Evolutionary conservation across 2,113 vertebrate genomes (phyloP).

Genomic region (Irena cyanogastra): DNA sequence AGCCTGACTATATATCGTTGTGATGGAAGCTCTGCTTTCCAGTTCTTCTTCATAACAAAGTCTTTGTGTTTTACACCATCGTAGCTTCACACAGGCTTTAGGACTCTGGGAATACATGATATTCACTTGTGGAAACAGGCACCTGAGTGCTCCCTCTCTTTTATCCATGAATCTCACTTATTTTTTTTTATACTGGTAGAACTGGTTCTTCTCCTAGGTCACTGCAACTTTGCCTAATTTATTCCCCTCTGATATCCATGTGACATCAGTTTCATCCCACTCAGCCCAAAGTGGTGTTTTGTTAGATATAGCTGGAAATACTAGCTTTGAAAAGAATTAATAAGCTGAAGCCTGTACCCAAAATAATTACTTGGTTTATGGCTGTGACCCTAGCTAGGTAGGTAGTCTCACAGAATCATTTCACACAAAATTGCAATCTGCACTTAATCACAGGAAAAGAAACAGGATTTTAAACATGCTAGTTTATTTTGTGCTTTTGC

Average conservation of each 20-base stretch:
- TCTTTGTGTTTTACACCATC: background rate
- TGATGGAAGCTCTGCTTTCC: background rate
- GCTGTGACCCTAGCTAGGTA: background rate
- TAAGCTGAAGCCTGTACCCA: background rate
- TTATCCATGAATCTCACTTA: background rate
- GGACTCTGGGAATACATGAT: background rate
- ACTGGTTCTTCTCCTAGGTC: background rate
- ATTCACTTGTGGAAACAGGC: background rate
- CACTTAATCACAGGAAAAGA: background rate
- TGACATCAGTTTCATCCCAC: background rate
- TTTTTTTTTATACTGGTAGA: background rate
- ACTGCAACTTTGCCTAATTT: background rate
- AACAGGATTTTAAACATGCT: rapidly evolving
- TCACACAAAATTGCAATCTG: background rate
- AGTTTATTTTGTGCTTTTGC: background rate
- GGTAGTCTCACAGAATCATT: background rate
- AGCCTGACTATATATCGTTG: rapidly evolving
- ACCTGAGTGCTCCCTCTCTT: background rate
- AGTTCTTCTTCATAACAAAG: background rate
- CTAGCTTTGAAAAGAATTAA: background rate
- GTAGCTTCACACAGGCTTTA: background rate
- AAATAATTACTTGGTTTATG: background rate
- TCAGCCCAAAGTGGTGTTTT: background rate
- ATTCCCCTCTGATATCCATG: background rate
- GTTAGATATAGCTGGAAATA: background rate